Conservation (phyloP, 37 sponge, comb jelly and placozoan species). For the Oscarella lobularis region DNA sequence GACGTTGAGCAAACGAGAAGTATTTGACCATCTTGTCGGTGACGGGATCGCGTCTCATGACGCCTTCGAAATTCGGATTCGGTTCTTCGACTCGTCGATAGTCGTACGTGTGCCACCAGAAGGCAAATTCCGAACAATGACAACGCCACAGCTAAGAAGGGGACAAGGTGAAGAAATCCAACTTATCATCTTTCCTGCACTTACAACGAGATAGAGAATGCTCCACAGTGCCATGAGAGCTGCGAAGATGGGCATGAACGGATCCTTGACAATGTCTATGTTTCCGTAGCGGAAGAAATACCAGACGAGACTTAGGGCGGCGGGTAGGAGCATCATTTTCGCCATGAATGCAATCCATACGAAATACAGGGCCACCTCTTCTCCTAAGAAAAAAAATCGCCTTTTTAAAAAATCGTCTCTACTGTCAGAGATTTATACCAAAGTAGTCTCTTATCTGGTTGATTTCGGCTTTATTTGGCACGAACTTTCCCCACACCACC, state of each 20-base stretch:
- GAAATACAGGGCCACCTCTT: conserved; percentile 54
- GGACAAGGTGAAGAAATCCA: no score
- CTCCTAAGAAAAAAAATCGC: conserved; percentile 46
- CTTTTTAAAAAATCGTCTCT: neutral
- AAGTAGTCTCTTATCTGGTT: conserved; percentile 40
- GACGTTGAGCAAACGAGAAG: conserved; percentile 42
- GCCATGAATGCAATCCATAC: conserved; percentile 64
- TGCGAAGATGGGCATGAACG: conserved; percentile 57
- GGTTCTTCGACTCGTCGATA: conserved; percentile 22
- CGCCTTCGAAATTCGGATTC: conserved; percentile 28
- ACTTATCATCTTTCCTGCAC: neutral
- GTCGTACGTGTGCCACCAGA: conserved; percentile 50
- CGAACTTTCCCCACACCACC: conserved; percentile 13
- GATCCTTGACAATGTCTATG: conserved; percentile 33
- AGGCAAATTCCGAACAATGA: conserved; percentile 14
- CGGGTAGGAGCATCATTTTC: conserved; percentile 21
- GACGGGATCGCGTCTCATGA: conserved; percentile 17
- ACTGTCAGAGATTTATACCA: conserved; percentile 18
- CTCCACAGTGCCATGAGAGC: conserved; percentile 54
- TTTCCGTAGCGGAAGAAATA: conserved; percentile 23
- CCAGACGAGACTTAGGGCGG: conserved; percentile 26
- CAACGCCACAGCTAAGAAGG: conserved; percentile 1
- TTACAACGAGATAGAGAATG: conserved; percentile 42
- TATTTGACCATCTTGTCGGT: conserved; percentile 12
- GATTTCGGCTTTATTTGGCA: conserved; percentile 20